Evolutionary conservation across 2,888 invertebrate genomes (phyloP), one percentile per base, ranked within the genome.

Genomic region (Miltochrista miniata): DNA sequence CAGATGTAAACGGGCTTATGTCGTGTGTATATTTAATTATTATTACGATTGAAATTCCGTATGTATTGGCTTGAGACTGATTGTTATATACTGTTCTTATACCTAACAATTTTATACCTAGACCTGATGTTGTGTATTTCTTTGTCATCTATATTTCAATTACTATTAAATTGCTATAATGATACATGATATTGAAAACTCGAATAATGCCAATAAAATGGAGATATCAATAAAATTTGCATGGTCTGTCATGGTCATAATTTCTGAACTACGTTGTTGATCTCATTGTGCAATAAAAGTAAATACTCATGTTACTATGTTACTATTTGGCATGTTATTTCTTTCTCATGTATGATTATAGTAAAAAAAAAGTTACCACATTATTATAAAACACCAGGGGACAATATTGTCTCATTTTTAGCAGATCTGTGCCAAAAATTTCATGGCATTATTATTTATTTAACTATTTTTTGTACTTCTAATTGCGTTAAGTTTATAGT

Each of bases 31-130:
- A 70, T 75, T 33, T 44, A 44, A 77, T 75, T 69, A 76, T 76
- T 71, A 64, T 75, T 75, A 73, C 70, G 70, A 72, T 69, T 74
- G 68, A 52, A 70, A 77, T 74, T 81, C 77, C 64, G 81, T 64
- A 71, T 84, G 76, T 81, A 79, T 83, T 83, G 74, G 83, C 83
- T 86, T 82, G 85, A 89, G 89, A 89, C 90, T 90, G 89, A 88
- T 84, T 83, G 81, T 83, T 77, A 76, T 68, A 73, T 76, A 81
- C 77, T 81, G 72, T 80, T 76, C 79, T 79, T 81, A 70, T 77
- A 76, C 70, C 72, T 76, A 61, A 75, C 69, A 51, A 72, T 73
- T 83, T 77, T 76, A 70, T 75, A 75, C 18, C 18, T 24, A 24
- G n/a, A n/a, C n/a, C 5, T 71, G 65, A 74, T 61, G 64, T 53